Conservation (phyloP, 2,888 invertebrate genomes). For the Pseudococcus viburni region DNA sequence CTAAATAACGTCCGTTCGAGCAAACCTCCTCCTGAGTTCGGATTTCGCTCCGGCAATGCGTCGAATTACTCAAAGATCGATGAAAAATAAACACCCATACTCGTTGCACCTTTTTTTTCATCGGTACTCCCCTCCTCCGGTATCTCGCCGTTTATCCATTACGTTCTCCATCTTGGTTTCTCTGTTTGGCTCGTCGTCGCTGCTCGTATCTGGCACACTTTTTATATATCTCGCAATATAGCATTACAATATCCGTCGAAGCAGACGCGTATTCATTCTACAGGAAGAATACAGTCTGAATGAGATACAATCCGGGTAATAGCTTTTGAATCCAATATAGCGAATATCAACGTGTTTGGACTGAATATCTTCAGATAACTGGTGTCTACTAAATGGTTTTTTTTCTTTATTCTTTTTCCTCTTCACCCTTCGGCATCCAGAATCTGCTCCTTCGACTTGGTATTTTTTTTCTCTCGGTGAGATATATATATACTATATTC, state of each 20-base stretch:
- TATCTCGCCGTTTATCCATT: not conserved
- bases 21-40: not conserved
- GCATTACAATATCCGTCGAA: conserved; percentile 56
- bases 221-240: not conserved
- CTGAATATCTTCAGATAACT: conserved; percentile 56
- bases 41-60: not conserved
- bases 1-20: conserved; percentile 44
- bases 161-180: not conserved
- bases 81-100: conserved; percentile 1
- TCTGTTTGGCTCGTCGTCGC: not conserved
- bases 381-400: conserved; percentile 57
- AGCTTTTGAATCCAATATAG: conserved; percentile 58
- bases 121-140: not conserved
- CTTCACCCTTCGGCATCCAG: not conserved
- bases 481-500: not conserved
- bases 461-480: not conserved
- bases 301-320: conserved; percentile 56
- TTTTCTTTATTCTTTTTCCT: not conserved
- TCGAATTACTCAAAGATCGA: conserved; percentile 3
- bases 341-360: conserved; percentile 58
- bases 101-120: conserved; percentile 24
- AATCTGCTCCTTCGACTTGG: not conserved
- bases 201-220: not conserved
- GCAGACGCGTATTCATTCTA: conserved; percentile 52
- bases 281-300: conserved; percentile 56